Percentiles rank a stretch among this genome's conserved stretches.
Conservation (phyloP, 2,888 invertebrate genomes). For the Hyppa rectilinea region DNA sequence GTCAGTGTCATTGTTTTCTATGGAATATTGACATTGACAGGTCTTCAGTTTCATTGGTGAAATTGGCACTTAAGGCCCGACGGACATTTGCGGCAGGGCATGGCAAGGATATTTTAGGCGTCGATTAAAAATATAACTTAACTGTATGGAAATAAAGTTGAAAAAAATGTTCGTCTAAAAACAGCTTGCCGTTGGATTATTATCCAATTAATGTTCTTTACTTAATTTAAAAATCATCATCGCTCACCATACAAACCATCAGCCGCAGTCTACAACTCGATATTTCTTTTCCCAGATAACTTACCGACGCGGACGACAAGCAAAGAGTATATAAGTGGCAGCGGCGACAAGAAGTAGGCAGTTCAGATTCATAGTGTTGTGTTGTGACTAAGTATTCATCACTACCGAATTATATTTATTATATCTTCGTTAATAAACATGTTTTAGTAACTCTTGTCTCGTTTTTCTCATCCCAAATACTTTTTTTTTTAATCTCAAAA, state of each 20-base stretch:
- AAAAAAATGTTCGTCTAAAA: no score
- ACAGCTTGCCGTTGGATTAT: no score
- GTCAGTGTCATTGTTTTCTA: no score
- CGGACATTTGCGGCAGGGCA: no score
- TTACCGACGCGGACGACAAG: slow-evolving; percentile 86
- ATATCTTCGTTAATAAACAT: slow-evolving; percentile 41
- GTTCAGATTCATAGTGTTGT: slow-evolving; percentile 18
- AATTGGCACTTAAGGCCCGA: no score
- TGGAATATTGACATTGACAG: no score
- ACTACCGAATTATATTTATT: slow-evolving; percentile 37
- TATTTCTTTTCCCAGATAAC: slow-evolving; percentile 60
- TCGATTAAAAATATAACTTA: no score
- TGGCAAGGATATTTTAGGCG: no score
- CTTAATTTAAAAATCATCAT: background rate
- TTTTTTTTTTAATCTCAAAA: no score
- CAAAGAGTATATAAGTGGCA: slow-evolving; percentile 82
- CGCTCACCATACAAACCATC: background rate
- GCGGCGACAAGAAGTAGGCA: slow-evolving; percentile 77
- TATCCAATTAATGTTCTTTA: no score
- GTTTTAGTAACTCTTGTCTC: slow-evolving; percentile 19
- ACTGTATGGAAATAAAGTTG: no score
- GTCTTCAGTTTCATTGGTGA: no score
- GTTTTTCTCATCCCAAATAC: background rate
- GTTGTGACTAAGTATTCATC: slow-evolving; percentile 42
- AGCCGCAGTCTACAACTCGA: background rate